Evolutionary conservation across 2,797 vertebrate species (phyloP).

Genomic region (Aythya fuligula): DNA sequence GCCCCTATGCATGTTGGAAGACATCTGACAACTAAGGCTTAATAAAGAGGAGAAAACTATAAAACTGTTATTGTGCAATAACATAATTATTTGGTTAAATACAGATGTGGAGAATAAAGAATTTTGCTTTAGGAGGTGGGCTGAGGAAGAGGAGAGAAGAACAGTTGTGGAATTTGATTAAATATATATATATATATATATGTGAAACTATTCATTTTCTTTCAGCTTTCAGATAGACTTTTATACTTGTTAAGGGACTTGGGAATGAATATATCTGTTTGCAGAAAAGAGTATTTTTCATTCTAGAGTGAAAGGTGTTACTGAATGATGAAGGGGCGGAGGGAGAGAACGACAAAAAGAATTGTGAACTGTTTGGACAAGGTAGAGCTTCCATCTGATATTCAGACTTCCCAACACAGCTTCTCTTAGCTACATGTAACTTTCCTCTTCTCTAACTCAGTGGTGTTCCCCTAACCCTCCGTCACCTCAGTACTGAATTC

Average conservation of each 20-base stretch:
- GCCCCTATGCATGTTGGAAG: neutral
- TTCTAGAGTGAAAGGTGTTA: neutral
- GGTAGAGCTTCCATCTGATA: neutral
- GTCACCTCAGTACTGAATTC: neutral
- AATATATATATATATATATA: neutral
- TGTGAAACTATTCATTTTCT: neutral
- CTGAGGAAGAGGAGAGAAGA: neutral
- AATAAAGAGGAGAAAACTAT: neutral
- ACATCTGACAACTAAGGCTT: neutral
- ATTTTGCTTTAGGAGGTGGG: neutral
- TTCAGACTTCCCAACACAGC: neutral
- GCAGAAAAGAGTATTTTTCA: neutral
- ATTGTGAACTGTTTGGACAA: neutral
- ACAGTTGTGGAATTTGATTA: neutral
- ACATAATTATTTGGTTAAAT: neutral
- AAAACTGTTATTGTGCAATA: neutral
- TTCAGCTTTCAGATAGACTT: neutral
- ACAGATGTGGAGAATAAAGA: neutral
- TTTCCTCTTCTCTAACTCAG: neutral
- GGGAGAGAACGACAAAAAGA: neutral
- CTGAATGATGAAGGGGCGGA: neutral
- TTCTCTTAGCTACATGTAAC: neutral
- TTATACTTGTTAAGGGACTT: neutral
- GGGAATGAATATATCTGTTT: neutral
- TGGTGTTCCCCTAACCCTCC: neutral